phyloP scores from a whole-genome alignment of 2,113 vertebrate species.

The Bothrops jararaca region DNA sequence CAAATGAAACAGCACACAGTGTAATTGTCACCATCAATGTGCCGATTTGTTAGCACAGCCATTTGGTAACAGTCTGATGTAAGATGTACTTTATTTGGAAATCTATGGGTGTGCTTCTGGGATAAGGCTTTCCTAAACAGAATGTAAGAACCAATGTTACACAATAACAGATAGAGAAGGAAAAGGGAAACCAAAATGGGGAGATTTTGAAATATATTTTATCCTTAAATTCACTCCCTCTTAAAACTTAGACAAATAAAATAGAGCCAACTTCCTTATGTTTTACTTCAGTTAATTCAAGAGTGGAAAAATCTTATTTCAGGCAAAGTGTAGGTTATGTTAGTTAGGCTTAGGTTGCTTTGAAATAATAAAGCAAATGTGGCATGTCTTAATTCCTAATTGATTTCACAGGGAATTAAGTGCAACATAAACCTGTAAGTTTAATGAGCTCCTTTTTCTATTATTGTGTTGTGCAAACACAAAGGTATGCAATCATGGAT shows the following conservation, averaged over 20 bases:
- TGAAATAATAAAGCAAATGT: background rate
- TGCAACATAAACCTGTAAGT: background rate
- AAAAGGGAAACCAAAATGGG: background rate
- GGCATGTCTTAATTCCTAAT: background rate
- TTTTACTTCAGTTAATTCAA: background rate
- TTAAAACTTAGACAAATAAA: background rate
- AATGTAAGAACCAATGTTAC: background rate
- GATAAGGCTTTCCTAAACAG: background rate
- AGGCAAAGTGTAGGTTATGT: background rate
- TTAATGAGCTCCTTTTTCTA: background rate
- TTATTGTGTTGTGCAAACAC: background rate
- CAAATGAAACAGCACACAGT: background rate
- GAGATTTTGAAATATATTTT: background rate
- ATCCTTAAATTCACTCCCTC: background rate
- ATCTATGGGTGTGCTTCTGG: background rate
- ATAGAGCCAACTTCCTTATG: no score
- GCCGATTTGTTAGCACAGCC: background rate
- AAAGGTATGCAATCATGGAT: background rate
- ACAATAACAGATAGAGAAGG: background rate
- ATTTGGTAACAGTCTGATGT: no score
- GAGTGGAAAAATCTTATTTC: background rate
- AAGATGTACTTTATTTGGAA: background rate
- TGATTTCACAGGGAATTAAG: background rate
- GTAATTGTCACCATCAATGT: background rate
- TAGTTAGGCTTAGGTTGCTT: background rate